phyloP scores from a whole-genome alignment of 2,113 vertebrate genomes.

The Carettochelys insculpta region DNA sequence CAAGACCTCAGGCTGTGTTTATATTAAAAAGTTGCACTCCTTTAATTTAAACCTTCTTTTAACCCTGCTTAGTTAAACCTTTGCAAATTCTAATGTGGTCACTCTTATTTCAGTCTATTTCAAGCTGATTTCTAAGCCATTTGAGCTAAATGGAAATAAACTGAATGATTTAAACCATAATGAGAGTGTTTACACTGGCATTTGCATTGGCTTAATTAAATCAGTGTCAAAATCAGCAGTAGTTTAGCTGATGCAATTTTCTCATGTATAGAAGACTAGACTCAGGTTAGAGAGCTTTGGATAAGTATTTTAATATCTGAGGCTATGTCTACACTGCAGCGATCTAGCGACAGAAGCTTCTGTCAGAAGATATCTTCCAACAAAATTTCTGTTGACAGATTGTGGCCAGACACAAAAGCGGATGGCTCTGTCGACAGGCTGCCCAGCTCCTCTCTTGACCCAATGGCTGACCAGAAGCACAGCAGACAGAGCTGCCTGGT shows the following conservation, averaged over 20 bases:
- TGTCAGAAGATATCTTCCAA: too few species aligned
- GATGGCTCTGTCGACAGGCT: too few species aligned
- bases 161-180: neutral
- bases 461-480: too few species aligned
- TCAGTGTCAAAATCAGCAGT: fast-evolving
- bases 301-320: fast-evolving
- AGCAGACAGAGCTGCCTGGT: too few species aligned
- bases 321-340: fast-evolving
- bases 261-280: fast-evolving
- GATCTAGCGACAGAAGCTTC: too few species aligned
- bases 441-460: too few species aligned
- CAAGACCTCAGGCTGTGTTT: neutral
- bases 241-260: fast-evolving
- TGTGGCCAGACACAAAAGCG: too few species aligned
- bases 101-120: neutral
- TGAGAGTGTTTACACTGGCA: fast-evolving
- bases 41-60: neutral
- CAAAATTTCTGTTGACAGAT: too few species aligned
- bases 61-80: fast-evolving
- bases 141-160: neutral
- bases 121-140: neutral
- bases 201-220: fast-evolving
- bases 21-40: too few species aligned
- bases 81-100: fast-evolving
- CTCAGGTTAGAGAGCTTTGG: fast-evolving